phyloP scores from a whole-genome alignment of 2,797 vertebrate genomes.

The Microctenopoma lineatum region DNA sequence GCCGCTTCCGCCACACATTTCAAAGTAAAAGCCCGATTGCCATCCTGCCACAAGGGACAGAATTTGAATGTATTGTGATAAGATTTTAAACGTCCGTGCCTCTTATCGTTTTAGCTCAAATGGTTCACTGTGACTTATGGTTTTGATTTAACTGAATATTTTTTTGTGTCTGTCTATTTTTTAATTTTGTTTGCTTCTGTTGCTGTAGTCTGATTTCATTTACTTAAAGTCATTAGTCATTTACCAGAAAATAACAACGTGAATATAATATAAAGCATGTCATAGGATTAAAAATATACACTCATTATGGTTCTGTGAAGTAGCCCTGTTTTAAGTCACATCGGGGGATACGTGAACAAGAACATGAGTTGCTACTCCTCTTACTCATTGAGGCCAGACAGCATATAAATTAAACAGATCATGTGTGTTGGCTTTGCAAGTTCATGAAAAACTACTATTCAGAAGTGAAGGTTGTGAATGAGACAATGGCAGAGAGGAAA shows the following conservation, averaged over 20 bases:
- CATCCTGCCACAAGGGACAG: background rate
- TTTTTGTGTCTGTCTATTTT: too few species aligned
- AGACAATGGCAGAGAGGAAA: constrained; percentile 48
- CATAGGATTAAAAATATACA: too few species aligned
- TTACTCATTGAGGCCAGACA: constrained; percentile 8
- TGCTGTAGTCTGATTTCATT: too few species aligned
- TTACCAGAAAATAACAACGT: too few species aligned
- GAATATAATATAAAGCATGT: too few species aligned
- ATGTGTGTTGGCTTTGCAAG: constrained; percentile 14
- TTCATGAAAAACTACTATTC: constrained; percentile 30
- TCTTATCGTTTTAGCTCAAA: background rate
- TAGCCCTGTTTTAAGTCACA: too few species aligned
- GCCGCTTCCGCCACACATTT: background rate
- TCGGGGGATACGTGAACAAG: background rate
- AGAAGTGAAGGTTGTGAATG: constrained; percentile 39
- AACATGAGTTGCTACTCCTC: background rate
- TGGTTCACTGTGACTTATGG: background rate
- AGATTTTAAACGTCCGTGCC: background rate
- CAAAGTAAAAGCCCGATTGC: constrained; percentile 46
- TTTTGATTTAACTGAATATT: background rate
- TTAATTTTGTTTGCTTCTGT: background rate
- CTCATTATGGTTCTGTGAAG: too few species aligned
- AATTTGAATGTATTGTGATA: background rate
- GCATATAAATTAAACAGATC: constrained; percentile 13
- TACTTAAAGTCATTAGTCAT: too few species aligned